Conservation (phyloP, 2,113 vertebrate species). For the Cynocephalus volans region DNA sequence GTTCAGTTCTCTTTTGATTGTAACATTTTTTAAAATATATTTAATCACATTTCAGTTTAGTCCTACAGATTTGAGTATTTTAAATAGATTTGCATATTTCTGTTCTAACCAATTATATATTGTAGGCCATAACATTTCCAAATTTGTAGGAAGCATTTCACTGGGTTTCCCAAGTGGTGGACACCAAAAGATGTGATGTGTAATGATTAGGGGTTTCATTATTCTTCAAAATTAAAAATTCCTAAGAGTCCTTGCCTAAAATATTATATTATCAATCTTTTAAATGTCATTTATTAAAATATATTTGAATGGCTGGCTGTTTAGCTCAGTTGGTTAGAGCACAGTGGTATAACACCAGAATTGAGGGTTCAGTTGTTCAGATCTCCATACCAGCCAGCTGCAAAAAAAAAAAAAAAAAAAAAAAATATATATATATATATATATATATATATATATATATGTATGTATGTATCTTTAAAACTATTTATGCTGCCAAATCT, state of each 20-base stretch:
- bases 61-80: not conserved
- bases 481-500: not conserved
- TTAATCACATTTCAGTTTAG: not conserved
- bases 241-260: not conserved
- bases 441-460: too few species aligned
- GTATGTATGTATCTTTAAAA: not conserved
- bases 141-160: not conserved
- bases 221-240: slow-evolving; percentile 14
- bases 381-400: too few species aligned
- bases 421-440: too few species aligned
- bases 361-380: too few species aligned
- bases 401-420: too few species aligned
- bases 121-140: not conserved
- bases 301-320: not conserved
- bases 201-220: not conserved
- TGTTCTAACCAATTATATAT: not conserved
- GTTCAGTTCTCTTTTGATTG: not conserved
- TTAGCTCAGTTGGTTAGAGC: too few species aligned
- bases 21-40: not conserved
- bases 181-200: not conserved
- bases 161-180: not conserved
- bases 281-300: not conserved
- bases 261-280: not conserved
- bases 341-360: too few species aligned
- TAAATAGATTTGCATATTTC: not conserved